Percentiles rank a stretch among this genome's conserved stretches.
Evolutionary conservation across 2,888 invertebrate genomes (phyloP).

Genomic region (Leptogaster cylindrica): DNA sequence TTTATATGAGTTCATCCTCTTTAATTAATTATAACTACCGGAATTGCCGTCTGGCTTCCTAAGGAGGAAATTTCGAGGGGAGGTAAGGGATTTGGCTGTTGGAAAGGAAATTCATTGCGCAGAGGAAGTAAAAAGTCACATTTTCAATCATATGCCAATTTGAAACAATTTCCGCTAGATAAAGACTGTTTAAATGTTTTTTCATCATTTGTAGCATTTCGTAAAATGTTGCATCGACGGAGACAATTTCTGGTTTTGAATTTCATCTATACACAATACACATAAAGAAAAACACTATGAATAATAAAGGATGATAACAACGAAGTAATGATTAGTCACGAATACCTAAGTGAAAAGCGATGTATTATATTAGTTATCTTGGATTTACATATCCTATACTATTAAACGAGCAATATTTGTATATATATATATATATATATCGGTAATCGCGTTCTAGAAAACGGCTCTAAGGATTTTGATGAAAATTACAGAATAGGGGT

Average conservation of each 20-base stretch:
- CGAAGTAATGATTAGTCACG: too few species aligned
- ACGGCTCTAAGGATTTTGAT: too few species aligned
- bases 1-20: conserved; percentile 32
- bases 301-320: too few species aligned
- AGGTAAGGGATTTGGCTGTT: not conserved
- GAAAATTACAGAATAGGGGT: too few species aligned
- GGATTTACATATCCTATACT: too few species aligned
- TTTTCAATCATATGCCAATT: conserved; percentile 39
- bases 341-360: too few species aligned
- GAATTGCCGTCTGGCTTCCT: conserved; percentile 28
- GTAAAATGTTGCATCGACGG: not conserved
- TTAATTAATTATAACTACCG: conserved; percentile 36
- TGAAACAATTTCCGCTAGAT: conserved; percentile 39
- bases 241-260: not conserved
- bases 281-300: too few species aligned
- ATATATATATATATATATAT: too few species aligned
- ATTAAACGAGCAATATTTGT: too few species aligned
- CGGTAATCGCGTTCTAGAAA: too few species aligned
- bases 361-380: too few species aligned
- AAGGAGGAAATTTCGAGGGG: conserved; percentile 19
- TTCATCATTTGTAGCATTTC: conserved; percentile 6
- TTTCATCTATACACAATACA: too few species aligned
- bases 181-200: conserved; percentile 23
- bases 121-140: conserved; percentile 28
- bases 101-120: conserved; percentile 35